A percentile compares a stretch with the other conserved stretches of the same genome.
phyloP scores from a whole-genome alignment of 1,140 invertebrate genomes.

The Hyles vespertilio region DNA sequence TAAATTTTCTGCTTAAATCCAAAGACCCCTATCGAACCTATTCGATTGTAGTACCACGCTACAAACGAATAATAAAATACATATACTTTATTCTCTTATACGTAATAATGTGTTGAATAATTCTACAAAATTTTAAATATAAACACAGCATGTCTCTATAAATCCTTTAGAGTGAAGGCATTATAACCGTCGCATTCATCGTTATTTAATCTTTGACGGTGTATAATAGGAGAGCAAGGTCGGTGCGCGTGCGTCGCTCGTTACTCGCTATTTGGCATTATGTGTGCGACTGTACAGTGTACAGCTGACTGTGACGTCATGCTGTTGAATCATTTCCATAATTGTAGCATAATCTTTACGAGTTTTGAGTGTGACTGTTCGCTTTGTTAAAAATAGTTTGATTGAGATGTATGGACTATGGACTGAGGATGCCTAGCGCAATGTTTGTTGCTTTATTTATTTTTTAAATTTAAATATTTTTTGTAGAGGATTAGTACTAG shows the following conservation, averaged over 20 bases:
- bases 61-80: not conserved
- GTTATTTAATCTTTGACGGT: constrained; percentile 33
- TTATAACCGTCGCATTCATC: constrained; percentile 8
- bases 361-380: not conserved
- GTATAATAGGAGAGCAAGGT: constrained; percentile 58
- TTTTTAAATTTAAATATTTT: no score
- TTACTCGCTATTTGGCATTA: constrained; percentile 11
- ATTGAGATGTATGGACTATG: no score
- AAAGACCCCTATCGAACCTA: no score
- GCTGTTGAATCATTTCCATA: not conserved
- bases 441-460: no score
- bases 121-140: no score
- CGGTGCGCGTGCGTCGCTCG: constrained; percentile 30
- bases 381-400: not conserved
- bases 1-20: no score
- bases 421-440: no score
- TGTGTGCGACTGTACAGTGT: constrained; percentile 12
- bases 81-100: no score
- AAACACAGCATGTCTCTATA: constrained; percentile 11
- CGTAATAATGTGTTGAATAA: no score
- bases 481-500: no score
- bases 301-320: constrained; percentile 29
- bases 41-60: not conserved
- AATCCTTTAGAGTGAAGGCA: constrained; percentile 20
- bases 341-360: not conserved